phyloP scores from a whole-genome alignment of 2,888 invertebrate genomes.

The Syritta pipiens region DNA sequence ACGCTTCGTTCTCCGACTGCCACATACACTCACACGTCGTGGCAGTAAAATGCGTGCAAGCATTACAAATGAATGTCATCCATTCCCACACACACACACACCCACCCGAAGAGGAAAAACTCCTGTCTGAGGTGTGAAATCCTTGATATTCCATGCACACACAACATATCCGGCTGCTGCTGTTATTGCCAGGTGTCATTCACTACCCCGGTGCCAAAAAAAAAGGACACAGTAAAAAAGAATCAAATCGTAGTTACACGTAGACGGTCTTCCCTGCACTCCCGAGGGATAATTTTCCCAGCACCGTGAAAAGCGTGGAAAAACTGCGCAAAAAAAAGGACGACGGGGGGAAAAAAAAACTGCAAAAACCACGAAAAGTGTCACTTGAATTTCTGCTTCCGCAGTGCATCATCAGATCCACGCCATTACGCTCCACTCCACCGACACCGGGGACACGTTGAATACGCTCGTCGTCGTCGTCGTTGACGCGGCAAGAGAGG shows the following conservation, averaged over 20 bases:
- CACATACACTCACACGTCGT: constrained; percentile 18
- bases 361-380: constrained; percentile 64
- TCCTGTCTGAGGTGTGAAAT: constrained; percentile 63
- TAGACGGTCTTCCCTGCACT: constrained; percentile 22
- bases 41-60: constrained; percentile 66
- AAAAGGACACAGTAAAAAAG: too few relatives aligned
- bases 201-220: constrained; percentile 26
- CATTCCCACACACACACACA: constrained; percentile 16
- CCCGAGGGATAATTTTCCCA: constrained; percentile 57
- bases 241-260: constrained; percentile 44
- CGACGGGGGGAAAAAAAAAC: too few relatives aligned
- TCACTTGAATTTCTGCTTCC: constrained; percentile 66
- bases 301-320: too few relatives aligned
- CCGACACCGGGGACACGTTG: too few relatives aligned
- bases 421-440: too few relatives aligned
- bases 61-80: constrained; percentile 67
- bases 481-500: background rate
- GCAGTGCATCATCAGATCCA: constrained; percentile 58
- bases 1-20: constrained; percentile 49
- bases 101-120: constrained; percentile 14
- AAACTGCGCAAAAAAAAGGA: too few relatives aligned
- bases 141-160: constrained; percentile 69
- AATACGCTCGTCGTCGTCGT: constrained; percentile 15
- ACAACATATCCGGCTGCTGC: constrained; percentile 58
- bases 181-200: constrained; percentile 68